Evolutionary conservation across 2,113 vertebrate species (phyloP), one percentile per base, ranked within the genome.

Genomic region (Oryzias woworae): DNA sequence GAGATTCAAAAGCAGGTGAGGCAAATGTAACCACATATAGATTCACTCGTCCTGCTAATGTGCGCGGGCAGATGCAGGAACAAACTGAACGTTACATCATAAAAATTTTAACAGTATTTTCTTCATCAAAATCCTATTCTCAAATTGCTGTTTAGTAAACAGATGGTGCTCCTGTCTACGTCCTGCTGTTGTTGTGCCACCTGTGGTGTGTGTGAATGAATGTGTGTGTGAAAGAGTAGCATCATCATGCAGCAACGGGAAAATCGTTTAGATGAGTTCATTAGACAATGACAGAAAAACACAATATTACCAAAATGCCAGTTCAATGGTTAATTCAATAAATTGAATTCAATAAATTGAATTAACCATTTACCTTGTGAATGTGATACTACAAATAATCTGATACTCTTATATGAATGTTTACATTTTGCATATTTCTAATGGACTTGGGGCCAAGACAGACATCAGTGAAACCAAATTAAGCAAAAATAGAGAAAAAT

Each of bases 1-100:
- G 86, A 92, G 71, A 93, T 94, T 69, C 87, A 94, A 66, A 94
- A 91, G 75, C 90, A 95, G 94, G 96, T 99, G 82, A 92, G 92
- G 87, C 20, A 55, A 46, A 65, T 68, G 62, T 42, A 49, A 49
- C 58, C 46, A 20, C 28, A 66, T 43, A 66, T 45, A 23, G 20
- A 57, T 45, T 45, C 36, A 41, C 57, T 7, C 13, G 16, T 54
- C 45, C 52, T 54, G 15, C 36, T 62, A 43, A 17, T 56, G 31
- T 50, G 36, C 62, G 66, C 50, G 20, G 1, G 26, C 45, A 66
- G 49, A 17, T 48, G 14, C 46, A 15, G 44, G 20, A 67, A 69
- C 69, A 55, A 6, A 10, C 18, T 36, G 36, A 36, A 10, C 42
- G n/a, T 1, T 17, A 36, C 57, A 60, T 58, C 18, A 15, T 75